Conservation (phyloP, 2,888 invertebrate species). For the Conops quadrifasciatus region DNA sequence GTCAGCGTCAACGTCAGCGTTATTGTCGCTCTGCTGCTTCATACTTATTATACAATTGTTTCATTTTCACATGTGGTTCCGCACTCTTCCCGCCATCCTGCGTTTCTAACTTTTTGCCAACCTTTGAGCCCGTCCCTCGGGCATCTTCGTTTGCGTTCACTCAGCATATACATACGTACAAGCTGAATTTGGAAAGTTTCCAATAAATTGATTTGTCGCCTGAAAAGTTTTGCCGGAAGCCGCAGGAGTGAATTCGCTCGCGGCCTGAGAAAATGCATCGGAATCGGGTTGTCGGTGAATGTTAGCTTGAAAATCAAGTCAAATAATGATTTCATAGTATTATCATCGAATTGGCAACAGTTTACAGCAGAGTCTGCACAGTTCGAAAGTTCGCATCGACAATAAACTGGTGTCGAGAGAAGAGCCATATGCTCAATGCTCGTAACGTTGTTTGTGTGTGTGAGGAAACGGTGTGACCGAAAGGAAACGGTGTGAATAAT, state of each 20-base stretch:
- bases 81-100: background rate
- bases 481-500: too few relatives aligned
- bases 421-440: too few relatives aligned
- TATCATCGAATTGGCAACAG: slow-evolving; percentile 13
- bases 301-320: background rate
- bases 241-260: slow-evolving; percentile 44
- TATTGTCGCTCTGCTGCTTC: too few relatives aligned
- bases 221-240: slow-evolving; percentile 48
- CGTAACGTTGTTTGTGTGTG: too few relatives aligned
- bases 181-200: slow-evolving; percentile 46
- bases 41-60: slow-evolving; percentile 11
- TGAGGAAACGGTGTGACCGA: too few relatives aligned
- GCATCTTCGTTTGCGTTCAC: slow-evolving; percentile 34
- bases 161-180: slow-evolving; percentile 3
- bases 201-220: slow-evolving; percentile 54
- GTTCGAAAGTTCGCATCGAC: too few relatives aligned
- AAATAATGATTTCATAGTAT: slow-evolving; percentile 1
- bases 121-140: slow-evolving; percentile 31
- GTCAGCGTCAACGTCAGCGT: background rate
- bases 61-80: slow-evolving; percentile 4
- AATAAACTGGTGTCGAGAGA: background rate
- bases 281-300: background rate
- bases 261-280: slow-evolving; percentile 35
- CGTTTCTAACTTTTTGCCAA: background rate
- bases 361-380: background rate